Conservation (phyloP, 2,113 vertebrate species). For the Odontophorus gujanensis region DNA sequence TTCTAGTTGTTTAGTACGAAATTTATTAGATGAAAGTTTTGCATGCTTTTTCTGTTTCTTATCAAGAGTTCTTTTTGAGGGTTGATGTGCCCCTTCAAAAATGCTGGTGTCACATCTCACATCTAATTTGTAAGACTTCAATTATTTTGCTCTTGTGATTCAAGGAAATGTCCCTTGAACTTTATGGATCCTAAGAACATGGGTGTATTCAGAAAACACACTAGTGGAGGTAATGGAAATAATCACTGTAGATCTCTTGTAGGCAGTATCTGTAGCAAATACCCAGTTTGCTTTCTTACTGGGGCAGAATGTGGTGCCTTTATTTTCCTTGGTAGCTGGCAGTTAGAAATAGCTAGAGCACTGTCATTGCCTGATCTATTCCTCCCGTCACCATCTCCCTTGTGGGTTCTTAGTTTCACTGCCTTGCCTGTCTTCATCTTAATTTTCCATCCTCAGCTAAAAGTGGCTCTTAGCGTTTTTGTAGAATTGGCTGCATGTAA, state of each 20-base stretch:
- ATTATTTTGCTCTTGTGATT: neutral
- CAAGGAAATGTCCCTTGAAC: neutral
- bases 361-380: neutral
- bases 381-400: neutral
- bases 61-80: neutral
- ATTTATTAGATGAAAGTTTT: neutral
- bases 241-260: neutral
- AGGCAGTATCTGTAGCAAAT: neutral
- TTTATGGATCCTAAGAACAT: neutral
- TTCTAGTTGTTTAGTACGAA: neutral
- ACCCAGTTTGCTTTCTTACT: neutral
- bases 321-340: neutral
- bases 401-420: neutral
- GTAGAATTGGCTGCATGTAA: neutral
- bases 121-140: neutral
- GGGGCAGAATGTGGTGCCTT: neutral
- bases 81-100: neutral
- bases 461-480: neutral
- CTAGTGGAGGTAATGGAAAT: neutral
- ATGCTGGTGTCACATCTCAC: neutral
- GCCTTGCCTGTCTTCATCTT: neutral
- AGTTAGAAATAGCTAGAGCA: neutral
- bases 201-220: neutral
- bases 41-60: rapidly evolving
- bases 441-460: neutral